A percentile compares a stretch with the other conserved stretches of the same genome.
Conservation (phyloP, 2,113 vertebrate species). For the Nestor notabilis region DNA sequence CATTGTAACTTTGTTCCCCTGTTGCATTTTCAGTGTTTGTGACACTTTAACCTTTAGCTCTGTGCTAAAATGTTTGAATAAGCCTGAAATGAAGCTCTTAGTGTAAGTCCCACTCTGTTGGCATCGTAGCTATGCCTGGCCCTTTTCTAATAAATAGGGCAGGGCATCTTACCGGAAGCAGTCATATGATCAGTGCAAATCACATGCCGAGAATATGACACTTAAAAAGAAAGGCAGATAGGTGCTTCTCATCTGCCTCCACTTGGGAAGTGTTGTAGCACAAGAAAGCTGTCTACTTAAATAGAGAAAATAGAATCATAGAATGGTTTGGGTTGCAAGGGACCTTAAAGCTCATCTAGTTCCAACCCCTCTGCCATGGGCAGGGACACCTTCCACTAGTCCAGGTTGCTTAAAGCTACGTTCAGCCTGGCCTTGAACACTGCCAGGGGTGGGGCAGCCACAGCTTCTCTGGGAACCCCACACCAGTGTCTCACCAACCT, state of each 20-base stretch:
- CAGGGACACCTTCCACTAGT: background rate
- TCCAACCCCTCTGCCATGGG: background rate
- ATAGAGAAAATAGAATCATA: background rate
- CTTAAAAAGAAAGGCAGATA: background rate
- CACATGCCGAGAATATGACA: background rate
- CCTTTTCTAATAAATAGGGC: background rate
- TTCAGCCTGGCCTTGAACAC: background rate
- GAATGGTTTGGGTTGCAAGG: background rate
- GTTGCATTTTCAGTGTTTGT: background rate
- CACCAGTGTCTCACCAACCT: background rate
- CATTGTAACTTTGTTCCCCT: background rate
- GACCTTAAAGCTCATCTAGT: background rate
- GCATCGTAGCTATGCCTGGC: background rate
- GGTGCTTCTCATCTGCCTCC: background rate
- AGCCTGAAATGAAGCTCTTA: background rate
- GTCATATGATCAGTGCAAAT: background rate
- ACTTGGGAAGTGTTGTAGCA: background rate
- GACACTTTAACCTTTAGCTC: background rate
- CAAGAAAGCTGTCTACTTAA: background rate
- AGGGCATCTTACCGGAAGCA: background rate
- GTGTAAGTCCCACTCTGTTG: fast-evolving
- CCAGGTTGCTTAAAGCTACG: background rate
- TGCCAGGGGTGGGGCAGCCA: background rate
- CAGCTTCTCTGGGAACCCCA: background rate
- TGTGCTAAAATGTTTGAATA: background rate